Percentiles rank a stretch among this genome's conserved stretches.
Conservation (phyloP, 2,797 vertebrate genomes). For the Lacerta viridis region DNA sequence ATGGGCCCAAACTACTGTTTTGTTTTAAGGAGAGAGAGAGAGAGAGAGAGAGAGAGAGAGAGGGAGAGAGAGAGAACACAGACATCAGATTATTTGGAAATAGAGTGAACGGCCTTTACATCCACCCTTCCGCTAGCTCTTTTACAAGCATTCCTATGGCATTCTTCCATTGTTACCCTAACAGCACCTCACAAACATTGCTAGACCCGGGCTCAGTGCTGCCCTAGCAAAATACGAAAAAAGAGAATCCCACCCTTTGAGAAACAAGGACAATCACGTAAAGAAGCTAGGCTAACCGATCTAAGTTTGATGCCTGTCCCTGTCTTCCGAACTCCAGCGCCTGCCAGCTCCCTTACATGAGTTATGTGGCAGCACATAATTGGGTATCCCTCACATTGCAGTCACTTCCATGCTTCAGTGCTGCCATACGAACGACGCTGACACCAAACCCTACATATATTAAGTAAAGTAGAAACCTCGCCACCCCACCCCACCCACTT, state of each 20-base stretch:
- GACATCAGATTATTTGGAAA: constrained; percentile 63
- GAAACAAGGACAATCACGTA: constrained; percentile 32
- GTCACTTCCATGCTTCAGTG: not conserved
- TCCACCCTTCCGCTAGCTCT: constrained; percentile 64
- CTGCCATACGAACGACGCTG: not conserved
- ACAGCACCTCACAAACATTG: constrained; percentile 34
- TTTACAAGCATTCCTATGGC: constrained; percentile 54
- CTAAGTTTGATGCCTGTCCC: not conserved
- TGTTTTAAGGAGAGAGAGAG: constrained; percentile 57
- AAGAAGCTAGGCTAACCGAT: rapidly evolving
- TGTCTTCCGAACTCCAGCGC: not conserved
- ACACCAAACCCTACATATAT: no score
- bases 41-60: constrained; percentile 41
- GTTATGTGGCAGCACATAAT: not conserved
- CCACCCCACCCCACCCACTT: no score
- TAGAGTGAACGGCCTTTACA: constrained; percentile 45
- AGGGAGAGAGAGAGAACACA: constrained; percentile 36
- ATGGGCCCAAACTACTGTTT: constrained; percentile 67
- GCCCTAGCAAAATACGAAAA: not conserved
- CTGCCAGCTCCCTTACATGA: not conserved
- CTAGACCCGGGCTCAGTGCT: constrained; percentile 18
- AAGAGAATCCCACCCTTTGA: no score
- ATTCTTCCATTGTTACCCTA: constrained; percentile 35
- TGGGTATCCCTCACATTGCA: not conserved
- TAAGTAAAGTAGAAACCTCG: no score